Evolutionary conservation across 2,888 invertebrate species (phyloP).

Genomic region (Pandemis corylana): DNA sequence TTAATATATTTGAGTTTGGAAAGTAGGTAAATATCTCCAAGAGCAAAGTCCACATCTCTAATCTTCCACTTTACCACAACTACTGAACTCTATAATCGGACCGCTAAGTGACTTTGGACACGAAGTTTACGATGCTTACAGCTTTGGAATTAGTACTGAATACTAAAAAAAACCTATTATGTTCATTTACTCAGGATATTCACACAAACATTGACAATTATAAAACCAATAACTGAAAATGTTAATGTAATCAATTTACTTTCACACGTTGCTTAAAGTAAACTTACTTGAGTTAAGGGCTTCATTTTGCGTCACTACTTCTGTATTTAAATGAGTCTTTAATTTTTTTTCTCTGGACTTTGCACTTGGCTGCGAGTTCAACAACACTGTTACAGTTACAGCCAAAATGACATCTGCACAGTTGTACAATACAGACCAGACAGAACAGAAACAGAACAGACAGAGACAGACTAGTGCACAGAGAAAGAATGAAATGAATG

Average conservation of each 20-base stretch:
- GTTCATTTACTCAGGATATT: neutral
- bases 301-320: constrained; percentile 55
- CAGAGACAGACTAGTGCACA: too few relatives aligned
- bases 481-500: too few relatives aligned
- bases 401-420: constrained; percentile 16
- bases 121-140: neutral
- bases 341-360: constrained; percentile 29
- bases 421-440: neutral
- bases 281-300: constrained; percentile 66
- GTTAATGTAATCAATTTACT: neutral
- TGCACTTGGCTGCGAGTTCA: constrained; percentile 30
- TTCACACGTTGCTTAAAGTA: neutral
- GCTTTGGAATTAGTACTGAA: neutral
- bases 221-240: neutral
- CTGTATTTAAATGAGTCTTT: constrained; percentile 15
- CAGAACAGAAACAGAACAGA: too few relatives aligned
- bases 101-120: constrained; percentile 54
- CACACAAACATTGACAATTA: neutral
- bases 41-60: constrained; percentile 5
- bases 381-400: neutral
- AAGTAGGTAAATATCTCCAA: neutral
- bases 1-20: neutral
- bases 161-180: neutral
- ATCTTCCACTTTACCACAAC: neutral
- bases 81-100: neutral